These are phyloP conservation scores for Cephonodes hylas DNA, from an alignment of 2,888 invertebrate genomes.

Conservation along the genomic window DNA sequence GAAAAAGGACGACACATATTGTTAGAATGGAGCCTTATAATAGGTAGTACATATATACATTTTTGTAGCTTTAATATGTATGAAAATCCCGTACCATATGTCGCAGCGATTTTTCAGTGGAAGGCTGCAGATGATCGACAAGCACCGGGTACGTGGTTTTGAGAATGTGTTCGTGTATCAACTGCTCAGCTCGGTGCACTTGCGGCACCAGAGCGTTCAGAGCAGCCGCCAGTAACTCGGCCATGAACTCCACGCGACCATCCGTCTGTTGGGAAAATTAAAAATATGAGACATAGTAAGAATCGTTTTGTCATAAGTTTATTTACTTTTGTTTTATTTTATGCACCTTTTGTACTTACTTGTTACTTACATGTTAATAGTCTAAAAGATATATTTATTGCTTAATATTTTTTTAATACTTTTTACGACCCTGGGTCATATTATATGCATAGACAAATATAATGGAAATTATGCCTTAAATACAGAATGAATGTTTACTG, in stretches of 20 bases:
- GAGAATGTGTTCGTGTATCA: slow-evolving; percentile 71
- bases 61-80: background rate
- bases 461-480: too few species aligned
- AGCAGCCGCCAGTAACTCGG: slow-evolving; percentile 63
- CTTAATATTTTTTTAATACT: too few species aligned
- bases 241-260: slow-evolving; percentile 71
- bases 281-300: slow-evolving; percentile 24
- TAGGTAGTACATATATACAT: background rate
- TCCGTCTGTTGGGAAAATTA: slow-evolving; percentile 55
- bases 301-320: too few species aligned
- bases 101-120: slow-evolving; percentile 68
- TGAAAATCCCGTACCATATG: slow-evolving; percentile 57
- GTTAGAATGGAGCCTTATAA: too few species aligned
- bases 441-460: too few species aligned
- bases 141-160: slow-evolving; percentile 68
- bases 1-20: slow-evolving; percentile 50
- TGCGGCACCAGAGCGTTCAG: slow-evolving; percentile 62
- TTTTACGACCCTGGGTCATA: too few species aligned
- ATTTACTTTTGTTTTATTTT: too few species aligned
- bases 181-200: slow-evolving; percentile 60
- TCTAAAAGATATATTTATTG: too few species aligned
- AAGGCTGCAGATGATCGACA: slow-evolving; percentile 65
- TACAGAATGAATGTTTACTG: too few species aligned
- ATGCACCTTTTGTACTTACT: too few species aligned
- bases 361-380: too few species aligned